These are phyloP conservation scores for Emydoidea blandingii DNA, from an alignment of 2,797 vertebrate genomes.

Conservation along the genomic window DNA sequence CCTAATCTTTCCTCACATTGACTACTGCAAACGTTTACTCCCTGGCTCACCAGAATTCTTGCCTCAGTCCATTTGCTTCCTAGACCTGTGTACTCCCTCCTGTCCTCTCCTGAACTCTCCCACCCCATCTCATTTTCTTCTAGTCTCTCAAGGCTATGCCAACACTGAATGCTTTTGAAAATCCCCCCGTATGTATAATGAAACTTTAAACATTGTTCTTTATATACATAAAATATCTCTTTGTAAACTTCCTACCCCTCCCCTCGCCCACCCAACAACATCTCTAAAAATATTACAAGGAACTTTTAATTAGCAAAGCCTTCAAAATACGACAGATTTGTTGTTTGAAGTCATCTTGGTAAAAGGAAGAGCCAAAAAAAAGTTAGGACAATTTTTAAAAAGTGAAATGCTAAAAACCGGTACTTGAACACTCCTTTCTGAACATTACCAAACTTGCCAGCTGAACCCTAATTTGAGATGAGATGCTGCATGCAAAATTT, in stretches of 20 bases:
- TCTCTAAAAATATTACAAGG: background rate
- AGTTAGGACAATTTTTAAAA: background rate
- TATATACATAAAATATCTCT: no score
- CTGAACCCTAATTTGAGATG: background rate
- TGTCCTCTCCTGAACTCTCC: no score
- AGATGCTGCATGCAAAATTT: background rate
- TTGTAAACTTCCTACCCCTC: no score
- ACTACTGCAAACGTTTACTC: background rate
- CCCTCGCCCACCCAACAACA: background rate
- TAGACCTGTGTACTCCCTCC: background rate
- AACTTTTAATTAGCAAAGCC: background rate
- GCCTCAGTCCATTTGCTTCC: background rate
- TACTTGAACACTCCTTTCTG: background rate
- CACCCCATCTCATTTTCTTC: background rate
- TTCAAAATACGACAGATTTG: background rate
- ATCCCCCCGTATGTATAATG: background rate
- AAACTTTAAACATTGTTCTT: background rate
- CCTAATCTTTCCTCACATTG: background rate
- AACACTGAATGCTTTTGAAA: background rate
- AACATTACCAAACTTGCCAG: background rate
- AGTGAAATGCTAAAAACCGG: background rate
- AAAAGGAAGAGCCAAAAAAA: background rate
- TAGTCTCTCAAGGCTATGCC: background rate
- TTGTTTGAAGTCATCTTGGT: background rate
- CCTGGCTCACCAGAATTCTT: background rate